These are phyloP conservation scores for Spongilla lacustris DNA, from an alignment of 37 sponge, comb jelly and placozoan species.

Conservation along the genomic window DNA sequence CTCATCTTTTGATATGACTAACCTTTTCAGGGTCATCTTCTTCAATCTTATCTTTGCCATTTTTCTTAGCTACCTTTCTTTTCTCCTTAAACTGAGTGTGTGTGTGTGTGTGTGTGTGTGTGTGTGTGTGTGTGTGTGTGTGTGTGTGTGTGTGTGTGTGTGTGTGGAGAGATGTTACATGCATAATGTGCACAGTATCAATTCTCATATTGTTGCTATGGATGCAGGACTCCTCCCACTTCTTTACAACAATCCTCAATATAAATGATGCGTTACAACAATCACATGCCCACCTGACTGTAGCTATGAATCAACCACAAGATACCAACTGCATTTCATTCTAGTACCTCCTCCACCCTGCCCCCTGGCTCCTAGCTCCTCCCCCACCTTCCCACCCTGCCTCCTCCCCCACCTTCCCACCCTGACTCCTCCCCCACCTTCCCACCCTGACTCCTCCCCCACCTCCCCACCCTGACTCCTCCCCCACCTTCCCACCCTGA, in stretches of 20 bases:
- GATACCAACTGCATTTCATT: no score
- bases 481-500: no score
- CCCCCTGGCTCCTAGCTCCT: neutral
- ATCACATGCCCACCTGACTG: constrained; percentile 12
- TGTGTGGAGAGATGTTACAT: constrained; percentile 2
- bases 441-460: no score
- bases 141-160: no score
- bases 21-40: constrained; percentile 89
- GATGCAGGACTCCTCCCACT: no score
- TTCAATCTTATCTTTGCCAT: constrained; percentile 71
- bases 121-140: no score
- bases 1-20: neutral
- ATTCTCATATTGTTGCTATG: neutral
- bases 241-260: no score
- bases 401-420: no score
- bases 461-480: no score
- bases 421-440: no score
- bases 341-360: no score
- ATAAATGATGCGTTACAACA: constrained; percentile 8
- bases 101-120: neutral
- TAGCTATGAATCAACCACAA: no score
- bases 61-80: constrained; percentile 76
- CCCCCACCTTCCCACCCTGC: neutral
- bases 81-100: constrained; percentile 80
- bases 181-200: neutral